A percentile compares a stretch with the other conserved stretches of the same genome.
Conservation (phyloP, 2,797 vertebrate genomes). For the Enteromius argenteus region DNA sequence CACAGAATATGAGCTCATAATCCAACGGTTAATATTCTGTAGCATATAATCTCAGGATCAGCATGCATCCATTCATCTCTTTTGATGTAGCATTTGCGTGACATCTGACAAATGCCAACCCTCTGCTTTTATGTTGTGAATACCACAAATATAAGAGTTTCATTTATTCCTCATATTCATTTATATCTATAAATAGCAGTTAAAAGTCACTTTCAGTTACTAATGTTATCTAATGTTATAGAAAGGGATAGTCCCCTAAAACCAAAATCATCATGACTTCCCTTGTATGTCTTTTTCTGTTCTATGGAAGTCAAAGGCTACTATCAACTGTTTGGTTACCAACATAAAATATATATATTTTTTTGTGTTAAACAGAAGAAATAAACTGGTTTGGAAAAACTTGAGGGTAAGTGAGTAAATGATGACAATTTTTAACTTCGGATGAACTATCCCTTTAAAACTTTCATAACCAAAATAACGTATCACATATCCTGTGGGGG, state of each 20-base stretch:
- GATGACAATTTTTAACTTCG: background rate
- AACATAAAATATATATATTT: background rate
- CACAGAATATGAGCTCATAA: conserved; percentile 29
- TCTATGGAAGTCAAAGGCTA: background rate
- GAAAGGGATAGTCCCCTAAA: background rate
- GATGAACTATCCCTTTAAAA: background rate
- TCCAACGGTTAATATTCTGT: conserved; percentile 42
- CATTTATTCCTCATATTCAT: background rate
- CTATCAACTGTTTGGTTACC: background rate
- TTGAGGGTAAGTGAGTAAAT: background rate
- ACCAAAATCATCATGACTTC: background rate
- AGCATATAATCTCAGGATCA: conserved; percentile 41
- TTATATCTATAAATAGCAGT: background rate
- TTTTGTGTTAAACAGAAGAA: background rate
- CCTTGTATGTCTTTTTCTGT: too few species aligned
- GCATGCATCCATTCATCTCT: background rate
- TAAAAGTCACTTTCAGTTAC: background rate
- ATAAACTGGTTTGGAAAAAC: background rate
- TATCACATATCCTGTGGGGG: background rate
- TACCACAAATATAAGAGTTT: background rate
- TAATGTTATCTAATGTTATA: background rate
- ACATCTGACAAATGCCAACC: background rate
- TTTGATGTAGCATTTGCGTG: conserved; percentile 3
- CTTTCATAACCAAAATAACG: background rate
- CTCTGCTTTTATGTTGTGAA: background rate